Evolutionary conservation across 1,140 invertebrate genomes (phyloP), one percentile per base, ranked within the genome.

Genomic region (Zaprionus ornatus): DNA sequence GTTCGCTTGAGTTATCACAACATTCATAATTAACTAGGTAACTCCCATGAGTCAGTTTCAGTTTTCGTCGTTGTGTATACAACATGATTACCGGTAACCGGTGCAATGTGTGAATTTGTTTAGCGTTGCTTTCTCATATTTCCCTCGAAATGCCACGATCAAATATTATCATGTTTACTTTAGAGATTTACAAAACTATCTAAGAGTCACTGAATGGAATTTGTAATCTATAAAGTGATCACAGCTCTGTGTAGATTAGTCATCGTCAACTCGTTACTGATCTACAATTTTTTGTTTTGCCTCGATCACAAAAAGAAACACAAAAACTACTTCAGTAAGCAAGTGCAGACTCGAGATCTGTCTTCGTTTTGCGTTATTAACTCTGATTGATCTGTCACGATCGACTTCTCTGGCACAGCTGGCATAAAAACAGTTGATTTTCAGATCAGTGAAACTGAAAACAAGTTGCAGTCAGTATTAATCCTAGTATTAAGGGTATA

Each of bases 341-440:
- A 50, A 50, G 45, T 50, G 45, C 19, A 50, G 45, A 50, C 45
- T 50, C 7, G 10, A 23, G 17, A 50, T 50, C 45, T 50, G 45
- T 50, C 45, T 50, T 21, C 45, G 45, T 50, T 50, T 50, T 23
- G 40, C 45, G 13, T 50, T 50, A 50, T 50, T 50, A 21, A 50
- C 45, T 50, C 21, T 50, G 45, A 50, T 50, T 50, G 45, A 50
- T 50, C 45, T 50, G 12, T 50, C 45, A 50, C 45, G 45, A 50
- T 50, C 19, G 45, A 45, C 45, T 50, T 19, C 45, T 21, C 19
- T 4, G 19, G 19, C 45, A 50, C 40, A 45, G n/a, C 40, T 45
- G 37, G 37, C 9, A 48, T 3, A 48, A 48, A 48, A 9, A 48
- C 42, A 19, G 3, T 50, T 21, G 19, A 48, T 48, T 40, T 1